Conservation (phyloP, 2,888 invertebrate genomes). For the Lathronympha strigana region DNA sequence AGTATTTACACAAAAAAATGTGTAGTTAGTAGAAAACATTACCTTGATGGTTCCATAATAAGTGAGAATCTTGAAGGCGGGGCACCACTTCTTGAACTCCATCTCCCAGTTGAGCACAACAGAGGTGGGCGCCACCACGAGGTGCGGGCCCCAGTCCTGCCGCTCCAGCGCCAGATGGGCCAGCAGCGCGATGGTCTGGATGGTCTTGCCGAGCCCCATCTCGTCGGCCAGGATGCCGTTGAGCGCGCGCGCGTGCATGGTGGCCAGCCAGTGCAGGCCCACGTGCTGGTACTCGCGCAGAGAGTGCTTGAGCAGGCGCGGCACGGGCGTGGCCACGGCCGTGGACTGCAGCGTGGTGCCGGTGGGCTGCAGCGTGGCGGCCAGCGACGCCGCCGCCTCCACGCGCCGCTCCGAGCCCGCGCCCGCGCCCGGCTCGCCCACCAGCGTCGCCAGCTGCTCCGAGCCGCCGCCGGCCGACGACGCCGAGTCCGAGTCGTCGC, state of each 20-base stretch:
- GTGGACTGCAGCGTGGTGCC: conserved; percentile 98
- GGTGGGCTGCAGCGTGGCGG: conserved; percentile 98
- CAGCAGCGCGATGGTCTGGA: conserved; percentile 97
- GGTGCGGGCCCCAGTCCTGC: conserved; percentile 98
- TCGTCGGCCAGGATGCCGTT: conserved; percentile 99
- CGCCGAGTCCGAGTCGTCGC: conserved; percentile 60
- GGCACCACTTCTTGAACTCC: conserved; percentile 99
- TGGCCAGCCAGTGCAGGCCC: conserved; percentile 98
- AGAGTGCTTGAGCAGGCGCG: conserved; percentile 94
- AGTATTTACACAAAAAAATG: not conserved
- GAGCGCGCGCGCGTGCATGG: conserved; percentile 96
- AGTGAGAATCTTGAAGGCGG: conserved; percentile 98
- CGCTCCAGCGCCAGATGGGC: conserved; percentile 97
- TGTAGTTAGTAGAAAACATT: not conserved
- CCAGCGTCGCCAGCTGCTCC: conserved; percentile 49
- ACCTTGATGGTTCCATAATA: conserved; percentile 97
- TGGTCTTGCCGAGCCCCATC: conserved; percentile 99
- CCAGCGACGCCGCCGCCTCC: conserved; percentile 96
- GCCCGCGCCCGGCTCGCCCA: conserved; percentile 61
- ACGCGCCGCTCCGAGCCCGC: conserved; percentile 87
- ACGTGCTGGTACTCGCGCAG: conserved; percentile 98
- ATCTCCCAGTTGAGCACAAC: conserved; percentile 99
- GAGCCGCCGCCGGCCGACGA: conserved; percentile 36
- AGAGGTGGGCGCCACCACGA: conserved; percentile 99
- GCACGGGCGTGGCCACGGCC: conserved; percentile 96